Evolutionary conservation across 2,113 vertebrate species (phyloP).

Genomic region (Bujurquina vittata): DNA sequence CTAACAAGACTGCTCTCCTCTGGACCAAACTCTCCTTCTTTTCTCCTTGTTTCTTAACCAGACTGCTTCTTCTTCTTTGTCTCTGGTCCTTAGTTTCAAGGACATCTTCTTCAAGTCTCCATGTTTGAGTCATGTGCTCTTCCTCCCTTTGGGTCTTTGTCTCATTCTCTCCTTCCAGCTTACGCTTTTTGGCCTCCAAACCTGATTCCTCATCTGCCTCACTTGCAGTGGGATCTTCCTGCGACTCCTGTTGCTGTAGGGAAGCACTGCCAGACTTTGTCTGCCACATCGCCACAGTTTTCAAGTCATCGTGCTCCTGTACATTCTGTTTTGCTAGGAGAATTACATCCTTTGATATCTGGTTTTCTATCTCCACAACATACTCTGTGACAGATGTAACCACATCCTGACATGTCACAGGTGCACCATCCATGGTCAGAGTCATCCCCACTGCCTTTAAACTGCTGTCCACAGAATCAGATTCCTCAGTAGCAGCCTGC

Average conservation of each 20-base stretch:
- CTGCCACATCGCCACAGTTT: not conserved
- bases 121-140: not conserved
- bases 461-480: slow-evolving; percentile 43
- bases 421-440: slow-evolving; percentile 46
- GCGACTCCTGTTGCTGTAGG: not conserved
- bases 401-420: slow-evolving; percentile 58
- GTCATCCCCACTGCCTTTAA: slow-evolving; percentile 64
- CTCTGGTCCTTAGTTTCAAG: slow-evolving; percentile 6
- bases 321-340: not conserved
- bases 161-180: not conserved
- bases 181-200: slow-evolving; percentile 7
- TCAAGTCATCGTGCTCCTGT: not conserved
- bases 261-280: not conserved
- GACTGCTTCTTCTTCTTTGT: slow-evolving; percentile 19
- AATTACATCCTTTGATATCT: not conserved
- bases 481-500: slow-evolving; percentile 41
- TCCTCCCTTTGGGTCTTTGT: not conserved
- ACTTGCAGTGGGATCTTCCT: not conserved
- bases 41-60: slow-evolving; percentile 23
- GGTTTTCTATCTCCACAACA: slow-evolving; percentile 2
- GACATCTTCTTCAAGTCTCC: not conserved
- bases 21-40: slow-evolving; percentile 55
- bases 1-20: slow-evolving; percentile 77
- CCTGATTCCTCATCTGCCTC: slow-evolving; percentile 2
- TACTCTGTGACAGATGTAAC: slow-evolving; percentile 37